A percentile compares a stretch with the other conserved stretches of the same genome.
phyloP scores from a whole-genome alignment of 2,113 vertebrate species.

The Centrocercus urophasianus region DNA sequence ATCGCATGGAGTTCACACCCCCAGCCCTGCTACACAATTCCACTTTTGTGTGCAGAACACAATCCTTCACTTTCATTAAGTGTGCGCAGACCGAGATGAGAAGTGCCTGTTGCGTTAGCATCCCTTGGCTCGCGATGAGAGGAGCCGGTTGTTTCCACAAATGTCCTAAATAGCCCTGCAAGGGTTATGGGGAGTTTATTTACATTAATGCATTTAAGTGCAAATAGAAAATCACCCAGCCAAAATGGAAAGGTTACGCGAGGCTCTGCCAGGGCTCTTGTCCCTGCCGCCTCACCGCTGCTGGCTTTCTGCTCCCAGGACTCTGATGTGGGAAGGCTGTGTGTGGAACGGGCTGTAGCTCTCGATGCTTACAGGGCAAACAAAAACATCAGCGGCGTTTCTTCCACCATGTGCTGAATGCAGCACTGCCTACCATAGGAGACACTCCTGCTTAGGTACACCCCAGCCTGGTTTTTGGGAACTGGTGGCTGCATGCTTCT shows the following conservation, averaged over 20 bases:
- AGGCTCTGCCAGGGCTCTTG: conserved; percentile 50
- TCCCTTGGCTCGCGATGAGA: conserved; percentile 67
- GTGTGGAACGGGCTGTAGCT: background rate
- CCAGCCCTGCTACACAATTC: conserved; percentile 63
- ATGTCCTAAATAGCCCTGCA: conserved; percentile 43
- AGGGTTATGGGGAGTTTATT: conserved; percentile 71
- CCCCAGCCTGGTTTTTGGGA: background rate
- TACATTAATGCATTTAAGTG: conserved; percentile 70
- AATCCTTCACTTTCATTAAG: conserved; percentile 75
- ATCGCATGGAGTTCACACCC: conserved; percentile 42
- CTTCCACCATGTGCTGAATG: background rate
- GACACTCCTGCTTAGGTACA: background rate
- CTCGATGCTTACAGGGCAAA: background rate
- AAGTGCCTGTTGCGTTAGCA: conserved; percentile 68
- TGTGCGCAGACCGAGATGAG: conserved; percentile 52
- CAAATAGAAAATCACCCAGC: conserved; percentile 58
- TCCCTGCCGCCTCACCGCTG: conserved; percentile 30
- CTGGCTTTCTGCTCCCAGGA: background rate
- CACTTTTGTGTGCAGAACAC: conserved; percentile 50
- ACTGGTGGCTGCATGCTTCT: background rate
- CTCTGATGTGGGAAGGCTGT: conserved; percentile 22
- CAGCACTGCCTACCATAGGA: background rate
- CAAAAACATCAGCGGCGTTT: background rate
- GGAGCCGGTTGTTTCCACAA: conserved; percentile 55
- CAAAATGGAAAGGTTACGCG: conserved; percentile 50